These are phyloP conservation scores for Sympetrum striolatum DNA, from an alignment of 2,888 invertebrate species.

Conservation along the genomic window DNA sequence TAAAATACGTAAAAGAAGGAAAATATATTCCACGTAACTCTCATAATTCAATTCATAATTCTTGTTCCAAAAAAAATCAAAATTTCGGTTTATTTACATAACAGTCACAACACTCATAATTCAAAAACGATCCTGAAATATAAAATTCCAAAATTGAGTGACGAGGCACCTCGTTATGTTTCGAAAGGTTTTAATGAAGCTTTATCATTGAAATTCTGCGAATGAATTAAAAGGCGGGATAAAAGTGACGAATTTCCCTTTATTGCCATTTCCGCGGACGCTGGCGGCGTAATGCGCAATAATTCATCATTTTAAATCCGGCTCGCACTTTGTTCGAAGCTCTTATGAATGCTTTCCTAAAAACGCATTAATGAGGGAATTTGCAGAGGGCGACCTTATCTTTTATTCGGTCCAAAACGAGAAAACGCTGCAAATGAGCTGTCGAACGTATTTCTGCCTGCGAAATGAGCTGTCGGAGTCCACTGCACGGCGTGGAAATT, in stretches of 20 bases:
- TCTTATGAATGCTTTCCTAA: neutral
- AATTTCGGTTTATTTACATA: too few species aligned
- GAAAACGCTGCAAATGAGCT: conserved; percentile 21
- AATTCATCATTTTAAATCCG: neutral
- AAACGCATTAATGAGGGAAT: neutral
- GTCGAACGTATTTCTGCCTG: conserved; percentile 32
- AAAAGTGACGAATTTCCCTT: neutral
- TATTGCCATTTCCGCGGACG: neutral
- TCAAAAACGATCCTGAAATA: too few species aligned
- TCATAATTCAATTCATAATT: too few species aligned
- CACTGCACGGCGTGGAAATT: conserved; percentile 3
- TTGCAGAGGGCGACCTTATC: neutral
- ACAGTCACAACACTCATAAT: too few species aligned
- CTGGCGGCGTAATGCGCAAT: neutral
- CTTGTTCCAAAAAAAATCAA: too few species aligned
- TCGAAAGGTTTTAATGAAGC: too few species aligned
- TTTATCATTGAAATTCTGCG: too few species aligned
- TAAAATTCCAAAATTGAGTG: too few species aligned
- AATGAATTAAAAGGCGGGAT: too few species aligned
- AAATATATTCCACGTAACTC: too few species aligned
- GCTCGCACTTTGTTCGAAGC: neutral
- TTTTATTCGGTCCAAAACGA: neutral
- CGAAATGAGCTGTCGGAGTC: conserved; percentile 21
- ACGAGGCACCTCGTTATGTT: too few species aligned
- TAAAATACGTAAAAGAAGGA: too few species aligned